Conservation (phyloP, 2,888 invertebrate species). For the Oligia latruncula region DNA sequence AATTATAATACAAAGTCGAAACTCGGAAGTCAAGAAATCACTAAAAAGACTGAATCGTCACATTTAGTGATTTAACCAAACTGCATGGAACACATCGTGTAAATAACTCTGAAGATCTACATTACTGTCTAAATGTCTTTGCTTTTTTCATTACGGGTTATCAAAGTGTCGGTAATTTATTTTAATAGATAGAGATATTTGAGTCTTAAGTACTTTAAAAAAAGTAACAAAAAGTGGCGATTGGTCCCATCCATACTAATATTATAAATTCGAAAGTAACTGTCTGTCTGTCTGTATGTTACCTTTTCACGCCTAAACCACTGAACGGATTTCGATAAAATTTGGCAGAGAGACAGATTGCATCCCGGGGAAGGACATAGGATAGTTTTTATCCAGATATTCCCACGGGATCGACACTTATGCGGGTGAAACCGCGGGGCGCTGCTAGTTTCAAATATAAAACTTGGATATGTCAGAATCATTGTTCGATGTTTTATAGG, state of each 20-base stretch:
- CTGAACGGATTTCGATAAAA: no score
- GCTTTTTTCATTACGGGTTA: conserved; percentile 30
- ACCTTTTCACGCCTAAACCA: no score
- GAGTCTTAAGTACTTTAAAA: background rate
- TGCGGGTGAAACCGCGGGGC: no score
- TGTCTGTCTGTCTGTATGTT: no score
- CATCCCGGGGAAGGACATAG: no score
- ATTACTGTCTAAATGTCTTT: conserved; percentile 35
- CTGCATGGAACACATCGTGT: conserved; percentile 61
- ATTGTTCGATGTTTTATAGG: background rate
- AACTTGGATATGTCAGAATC: background rate
- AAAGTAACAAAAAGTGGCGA: background rate
- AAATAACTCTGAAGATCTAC: conserved; percentile 54
- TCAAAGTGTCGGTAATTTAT: background rate
- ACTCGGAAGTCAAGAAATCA: background rate
- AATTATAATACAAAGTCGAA: background rate
- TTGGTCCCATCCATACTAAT: background rate
- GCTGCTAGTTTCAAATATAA: background rate
- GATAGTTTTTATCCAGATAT: no score
- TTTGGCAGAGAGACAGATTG: no score
- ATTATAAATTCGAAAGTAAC: no score
- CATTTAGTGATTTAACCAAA: conserved; percentile 52
- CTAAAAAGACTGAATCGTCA: conserved; percentile 63
- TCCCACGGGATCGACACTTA: no score
- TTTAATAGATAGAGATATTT: background rate